Base-by-base conservation (phyloP, 2,888 invertebrate genomes). In the Pollenia labialis region DNA sequence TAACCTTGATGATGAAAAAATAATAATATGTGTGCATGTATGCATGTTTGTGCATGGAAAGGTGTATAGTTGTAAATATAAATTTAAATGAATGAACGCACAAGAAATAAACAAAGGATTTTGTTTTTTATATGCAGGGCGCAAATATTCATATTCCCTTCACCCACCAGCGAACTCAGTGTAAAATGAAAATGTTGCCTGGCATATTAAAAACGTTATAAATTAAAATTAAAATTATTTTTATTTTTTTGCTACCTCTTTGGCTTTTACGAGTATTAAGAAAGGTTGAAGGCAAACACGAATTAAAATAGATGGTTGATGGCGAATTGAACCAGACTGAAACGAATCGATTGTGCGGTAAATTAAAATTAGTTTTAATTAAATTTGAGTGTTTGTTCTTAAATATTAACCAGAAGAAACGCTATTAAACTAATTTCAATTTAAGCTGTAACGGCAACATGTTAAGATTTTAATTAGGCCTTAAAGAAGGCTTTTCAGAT, bases 1-100 rank as follows among this genome's bases (percentile, higher is more conserved):
- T 68, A 81, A 84, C 87, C 81, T 87, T 87, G 84, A 84, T 77
- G 84, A 76, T 87, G 23, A 60, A 60, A 52, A 23, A 23, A 23
- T 23, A 23, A 23, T 62, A 81, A 69, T 60, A 40, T 40, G 48
- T 12, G 48, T 12, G 48, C 10, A 52, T n/a, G 23, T 64, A 76
- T 32, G 56, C 44, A n/a, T 23, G 52, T n/a, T 18, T 64, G 71
- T 32, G 56, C 40, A 32, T 23, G 52, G 10, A 71, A 71, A 58
- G 9, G 40, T 50, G 40, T 50, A 74, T 48, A 62, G 48, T 77
- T 66, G 62, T 46, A 54, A 76, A 75, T 52, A 80, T 64, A 69
- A 80, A 80, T 80, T 81, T 56, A 71, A 56, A 74, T 48, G 48
- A 62, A 79, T 32, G 46, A 74, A 50, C 32, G 44, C 46, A 68